Evolutionary conservation across 2,113 vertebrate genomes (phyloP).

Genomic region (Ariopsis seemanni): DNA sequence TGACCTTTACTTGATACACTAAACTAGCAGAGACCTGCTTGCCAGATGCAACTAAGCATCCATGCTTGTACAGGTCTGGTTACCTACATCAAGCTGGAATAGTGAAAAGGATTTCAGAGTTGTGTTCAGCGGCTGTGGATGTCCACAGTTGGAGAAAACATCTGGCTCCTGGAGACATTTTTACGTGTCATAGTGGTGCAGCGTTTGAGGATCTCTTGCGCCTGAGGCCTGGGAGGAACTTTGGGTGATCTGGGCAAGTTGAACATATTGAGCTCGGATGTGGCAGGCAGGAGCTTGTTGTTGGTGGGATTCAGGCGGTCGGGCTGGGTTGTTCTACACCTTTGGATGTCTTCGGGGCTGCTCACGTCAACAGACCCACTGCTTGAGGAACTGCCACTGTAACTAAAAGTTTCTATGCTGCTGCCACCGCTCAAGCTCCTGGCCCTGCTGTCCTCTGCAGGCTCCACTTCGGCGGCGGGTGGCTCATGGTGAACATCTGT

Average conservation of each 20-base stretch:
- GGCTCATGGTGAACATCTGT: neutral
- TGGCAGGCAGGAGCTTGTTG: slow-evolving; percentile 24
- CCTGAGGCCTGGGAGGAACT: slow-evolving; percentile 75
- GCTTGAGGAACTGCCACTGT: slow-evolving; percentile 51
- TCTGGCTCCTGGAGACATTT: slow-evolving; percentile 51
- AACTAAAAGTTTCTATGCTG: slow-evolving; percentile 60
- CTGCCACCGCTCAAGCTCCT: neutral
- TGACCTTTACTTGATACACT: neutral
- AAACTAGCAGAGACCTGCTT: neutral
- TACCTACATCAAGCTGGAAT: neutral
- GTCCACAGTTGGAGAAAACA: neutral
- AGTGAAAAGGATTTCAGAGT: neutral
- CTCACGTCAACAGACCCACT: slow-evolving; percentile 32
- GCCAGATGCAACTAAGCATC: neutral
- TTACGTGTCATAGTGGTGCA: slow-evolving; percentile 82
- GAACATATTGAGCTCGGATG: slow-evolving; percentile 55
- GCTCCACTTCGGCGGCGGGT: slow-evolving; percentile 61
- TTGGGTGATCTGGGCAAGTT: slow-evolving; percentile 57
- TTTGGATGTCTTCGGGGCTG: accelerated
- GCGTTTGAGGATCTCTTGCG: slow-evolving; percentile 74
- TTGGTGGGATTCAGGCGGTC: slow-evolving; percentile 54
- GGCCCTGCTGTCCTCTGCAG: neutral
- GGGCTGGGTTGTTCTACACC: slow-evolving; percentile 29
- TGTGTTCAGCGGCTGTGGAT: slow-evolving; percentile 43
- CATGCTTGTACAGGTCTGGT: neutral